A percentile compares a stretch with the other conserved stretches of the same genome.
Evolutionary conservation across 2,797 vertebrate species (phyloP).

Genomic region (Odontamblyopus rebecca): DNA sequence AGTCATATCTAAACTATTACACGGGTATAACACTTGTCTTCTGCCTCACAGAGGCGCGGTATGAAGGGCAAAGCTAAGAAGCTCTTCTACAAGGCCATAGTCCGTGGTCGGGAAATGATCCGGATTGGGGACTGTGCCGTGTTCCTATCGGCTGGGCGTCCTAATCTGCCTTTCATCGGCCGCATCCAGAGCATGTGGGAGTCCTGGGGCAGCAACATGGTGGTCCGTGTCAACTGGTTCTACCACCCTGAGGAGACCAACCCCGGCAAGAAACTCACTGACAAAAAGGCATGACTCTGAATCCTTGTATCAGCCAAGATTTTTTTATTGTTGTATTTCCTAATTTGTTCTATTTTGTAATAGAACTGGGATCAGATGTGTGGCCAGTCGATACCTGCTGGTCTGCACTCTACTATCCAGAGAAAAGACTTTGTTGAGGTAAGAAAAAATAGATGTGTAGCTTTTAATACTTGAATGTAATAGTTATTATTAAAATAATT

Average conservation of each 20-base stretch:
- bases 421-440: slow-evolving; percentile 99
- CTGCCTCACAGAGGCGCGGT: slow-evolving; percentile 86
- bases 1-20: background rate
- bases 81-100: slow-evolving; percentile 98
- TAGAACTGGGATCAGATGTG: slow-evolving; percentile 97
- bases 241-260: slow-evolving; percentile 99
- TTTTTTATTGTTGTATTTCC: background rate
- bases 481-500: background rate
- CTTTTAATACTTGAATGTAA: background rate
- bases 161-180: slow-evolving; percentile 97
- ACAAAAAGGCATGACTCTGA: slow-evolving; percentile 86
- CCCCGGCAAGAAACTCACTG: slow-evolving; percentile 93
- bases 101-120: slow-evolving; percentile 96
- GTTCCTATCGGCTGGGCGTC: slow-evolving; percentile 94
- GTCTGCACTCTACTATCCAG: slow-evolving; percentile 90
- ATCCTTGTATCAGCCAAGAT: background rate
- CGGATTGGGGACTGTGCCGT: slow-evolving; percentile 97
- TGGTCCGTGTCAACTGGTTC: slow-evolving; percentile 98
- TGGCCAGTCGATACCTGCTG: slow-evolving; percentile 84
- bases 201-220: slow-evolving; percentile 99
- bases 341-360: background rate
- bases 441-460: background rate
- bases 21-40: slow-evolving; percentile 5
- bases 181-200: slow-evolving; percentile 99
- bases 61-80: slow-evolving; percentile 99